Percentiles rank a stretch among this genome's conserved stretches.
These are phyloP conservation scores for Pelagia noctiluca DNA, from an alignment of 30 jellyfish, hydroid and myxozoan species.

Conservation along the genomic window DNA sequence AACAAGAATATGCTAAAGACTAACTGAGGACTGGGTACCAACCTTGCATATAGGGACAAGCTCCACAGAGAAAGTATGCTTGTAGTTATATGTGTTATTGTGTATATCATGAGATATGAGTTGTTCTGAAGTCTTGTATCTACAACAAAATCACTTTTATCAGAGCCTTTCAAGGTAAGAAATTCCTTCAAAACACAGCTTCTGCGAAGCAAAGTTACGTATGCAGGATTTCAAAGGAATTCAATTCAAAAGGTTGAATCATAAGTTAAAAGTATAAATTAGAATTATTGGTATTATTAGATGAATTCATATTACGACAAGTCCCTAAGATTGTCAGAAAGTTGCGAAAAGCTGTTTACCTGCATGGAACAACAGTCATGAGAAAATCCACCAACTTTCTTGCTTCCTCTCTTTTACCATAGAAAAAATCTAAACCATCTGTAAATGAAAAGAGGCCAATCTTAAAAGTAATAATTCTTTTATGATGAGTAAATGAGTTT, in stretches of 20 bases:
- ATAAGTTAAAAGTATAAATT: too few relatives aligned
- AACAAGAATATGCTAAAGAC: background rate
- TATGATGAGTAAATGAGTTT: background rate
- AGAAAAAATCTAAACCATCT: constrained; percentile 97
- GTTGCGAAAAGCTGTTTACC: constrained; percentile 48
- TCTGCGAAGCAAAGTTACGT: too few relatives aligned
- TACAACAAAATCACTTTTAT: background rate
- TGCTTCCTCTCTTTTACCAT: constrained; percentile 89
- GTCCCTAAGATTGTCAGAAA: too few relatives aligned
- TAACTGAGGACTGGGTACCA: background rate
- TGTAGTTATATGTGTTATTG: constrained; percentile 85
- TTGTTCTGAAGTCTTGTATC: constrained; percentile 93
- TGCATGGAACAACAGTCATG: constrained; percentile 88
- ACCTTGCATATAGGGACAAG: constrained; percentile 98
- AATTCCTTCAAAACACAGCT: background rate
- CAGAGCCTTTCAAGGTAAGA: background rate
- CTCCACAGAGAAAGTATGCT: constrained; percentile 91
- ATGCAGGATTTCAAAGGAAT: too few relatives aligned
- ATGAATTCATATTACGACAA: too few relatives aligned
- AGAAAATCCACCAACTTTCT: constrained; percentile 92
- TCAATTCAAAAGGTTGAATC: too few relatives aligned
- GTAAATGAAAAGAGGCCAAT: background rate
- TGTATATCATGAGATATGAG: constrained; percentile 95
- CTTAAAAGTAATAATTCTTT: background rate
- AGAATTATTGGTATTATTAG: too few relatives aligned